phyloP scores from a whole-genome alignment of 2,888 invertebrate species.

The Ochropleura plecta region DNA sequence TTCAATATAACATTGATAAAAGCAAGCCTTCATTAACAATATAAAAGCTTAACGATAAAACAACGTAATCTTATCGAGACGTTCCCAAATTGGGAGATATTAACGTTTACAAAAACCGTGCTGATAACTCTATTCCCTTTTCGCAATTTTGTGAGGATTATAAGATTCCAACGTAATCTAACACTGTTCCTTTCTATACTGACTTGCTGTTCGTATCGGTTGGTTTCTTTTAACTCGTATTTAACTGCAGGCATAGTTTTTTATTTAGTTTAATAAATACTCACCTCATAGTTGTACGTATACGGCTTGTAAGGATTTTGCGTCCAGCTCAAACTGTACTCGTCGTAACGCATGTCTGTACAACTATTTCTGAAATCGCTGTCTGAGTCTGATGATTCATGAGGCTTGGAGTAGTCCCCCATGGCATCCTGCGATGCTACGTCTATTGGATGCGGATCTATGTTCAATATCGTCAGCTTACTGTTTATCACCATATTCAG shows the following conservation, averaged over 20 bases:
- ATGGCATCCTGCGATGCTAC: conserved; percentile 82
- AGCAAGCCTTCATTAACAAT: neutral
- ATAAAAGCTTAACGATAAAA: neutral
- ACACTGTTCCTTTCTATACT: conserved; percentile 16
- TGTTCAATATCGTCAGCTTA: conserved; percentile 76
- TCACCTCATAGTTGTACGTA: conserved; percentile 74
- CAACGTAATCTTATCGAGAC: conserved; percentile 13
- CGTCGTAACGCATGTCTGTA: conserved; percentile 75
- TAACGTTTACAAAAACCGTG: conserved; percentile 11
- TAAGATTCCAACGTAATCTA: conserved; percentile 15
- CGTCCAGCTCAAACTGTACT: conserved; percentile 77
- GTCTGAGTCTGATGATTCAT: conserved; percentile 79
- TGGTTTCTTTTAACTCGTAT: neutral
- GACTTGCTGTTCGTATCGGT: neutral
- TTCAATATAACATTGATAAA: neutral
- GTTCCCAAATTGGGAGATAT: neutral
- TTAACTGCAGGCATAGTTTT: neutral
- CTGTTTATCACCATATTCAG: conserved; percentile 82
- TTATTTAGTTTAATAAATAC: conserved; percentile 27
- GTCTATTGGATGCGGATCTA: conserved; percentile 76
- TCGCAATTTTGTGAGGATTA: conserved; percentile 46
- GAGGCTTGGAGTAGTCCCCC: conserved; percentile 82
- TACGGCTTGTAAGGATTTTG: conserved; percentile 74
- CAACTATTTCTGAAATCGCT: conserved; percentile 75
- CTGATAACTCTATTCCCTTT: conserved; percentile 26